Evolutionary conservation across 2,797 vertebrate genomes (phyloP), one percentile per base, ranked within the genome.

Genomic region (Myotis myotis): DNA sequence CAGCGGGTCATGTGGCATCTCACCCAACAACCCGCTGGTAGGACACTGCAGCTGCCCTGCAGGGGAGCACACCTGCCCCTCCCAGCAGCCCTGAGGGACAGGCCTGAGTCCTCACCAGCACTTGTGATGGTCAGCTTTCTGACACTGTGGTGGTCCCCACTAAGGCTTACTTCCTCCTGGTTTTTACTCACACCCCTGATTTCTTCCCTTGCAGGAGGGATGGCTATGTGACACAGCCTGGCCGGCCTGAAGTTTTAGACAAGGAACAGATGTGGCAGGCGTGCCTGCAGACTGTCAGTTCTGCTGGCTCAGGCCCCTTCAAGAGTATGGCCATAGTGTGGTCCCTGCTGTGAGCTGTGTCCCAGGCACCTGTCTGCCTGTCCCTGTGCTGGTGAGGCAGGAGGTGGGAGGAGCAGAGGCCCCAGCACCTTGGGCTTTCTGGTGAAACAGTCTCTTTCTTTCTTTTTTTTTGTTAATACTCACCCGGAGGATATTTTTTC

Each of bases 81-180:
- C 44, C 25, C 4, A 12, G 23, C 30, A 0, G 12, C 28, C 2
- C 15, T 0, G 13, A 1, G 5, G 22, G 70, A 17, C 28, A n/a
- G 30, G 23, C 25, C 51, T 8, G 28, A 28, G 7, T n/a, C 66
- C 66, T 71, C 1, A 0, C 28, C 36, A 17, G 36, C 36, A 57
- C 68, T 12, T 17, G 36, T 53, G 16, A 62, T 7, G 9, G 55
- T 25, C 16, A 15, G 44, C 33, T 62, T 75, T 60, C 41, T 62
- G 55, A 72, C n/a, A 2, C n/a, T 30, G n/a, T 41, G 30, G 85
- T 0, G 9, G 17, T 28, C 22, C n/a, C 36, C 9, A 3, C 23
- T 28, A 47, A 8, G 62, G 25, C 64, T 79, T 2, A 1, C 10
- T 19, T 8, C 30, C 51, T 33, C 41, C 44, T 6, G 41, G 19